Conservation (phyloP, 2,797 vertebrate genomes). For the Emys orbicularis region DNA sequence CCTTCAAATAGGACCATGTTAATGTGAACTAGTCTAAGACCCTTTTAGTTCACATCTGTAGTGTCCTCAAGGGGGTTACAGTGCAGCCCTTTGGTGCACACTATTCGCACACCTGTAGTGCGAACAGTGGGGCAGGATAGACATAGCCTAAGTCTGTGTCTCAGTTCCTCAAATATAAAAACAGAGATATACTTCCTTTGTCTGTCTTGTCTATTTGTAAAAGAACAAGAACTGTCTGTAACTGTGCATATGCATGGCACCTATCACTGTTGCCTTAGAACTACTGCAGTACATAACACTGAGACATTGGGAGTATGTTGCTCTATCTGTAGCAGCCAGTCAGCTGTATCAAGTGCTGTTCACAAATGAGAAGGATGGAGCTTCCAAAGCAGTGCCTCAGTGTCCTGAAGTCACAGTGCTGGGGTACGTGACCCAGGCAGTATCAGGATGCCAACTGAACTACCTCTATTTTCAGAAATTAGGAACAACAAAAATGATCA, state of each 20-base stretch:
- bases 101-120: neutral
- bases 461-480: neutral
- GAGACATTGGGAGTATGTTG: neutral
- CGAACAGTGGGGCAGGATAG: neutral
- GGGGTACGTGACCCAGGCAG: neutral
- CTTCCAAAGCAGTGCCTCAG: neutral
- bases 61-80: neutral
- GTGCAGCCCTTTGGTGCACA: neutral
- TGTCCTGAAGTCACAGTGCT: neutral
- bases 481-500: conserved; percentile 16
- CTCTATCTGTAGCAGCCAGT: neutral
- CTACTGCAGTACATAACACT: neutral
- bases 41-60: neutral
- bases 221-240: neutral
- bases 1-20: neutral
- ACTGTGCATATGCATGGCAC: neutral
- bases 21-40: too few species aligned
- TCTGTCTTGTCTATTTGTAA: neutral
- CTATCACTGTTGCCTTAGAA: neutral
- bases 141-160: neutral
- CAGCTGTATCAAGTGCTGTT: neutral
- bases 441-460: neutral
- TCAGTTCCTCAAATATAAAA: neutral
- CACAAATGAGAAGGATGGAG: neutral
- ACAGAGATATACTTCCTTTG: neutral